phyloP scores from a whole-genome alignment of 2,888 invertebrate species.

The Alcis repandata region DNA sequence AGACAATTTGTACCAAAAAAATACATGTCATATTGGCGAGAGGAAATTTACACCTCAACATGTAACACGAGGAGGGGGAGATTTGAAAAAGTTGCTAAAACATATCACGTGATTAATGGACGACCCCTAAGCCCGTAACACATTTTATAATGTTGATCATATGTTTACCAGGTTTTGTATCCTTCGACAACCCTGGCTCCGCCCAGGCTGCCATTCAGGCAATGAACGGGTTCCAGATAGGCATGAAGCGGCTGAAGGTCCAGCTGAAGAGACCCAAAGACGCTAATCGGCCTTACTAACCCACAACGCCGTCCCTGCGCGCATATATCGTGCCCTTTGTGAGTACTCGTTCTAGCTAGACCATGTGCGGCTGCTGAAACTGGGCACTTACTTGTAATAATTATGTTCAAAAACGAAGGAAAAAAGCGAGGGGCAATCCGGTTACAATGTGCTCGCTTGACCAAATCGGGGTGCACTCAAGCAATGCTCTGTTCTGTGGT shows the following conservation, averaged over 20 bases:
- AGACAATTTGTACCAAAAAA: too few relatives aligned
- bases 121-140: neutral
- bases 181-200: conserved; percentile 99
- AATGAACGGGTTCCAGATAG: conserved; percentile 99
- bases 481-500: neutral
- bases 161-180: conserved; percentile 95
- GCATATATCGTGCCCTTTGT: conserved; percentile 70
- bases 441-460: neutral
- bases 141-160: neutral
- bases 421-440: too few relatives aligned
- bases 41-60: too few relatives aligned
- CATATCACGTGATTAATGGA: too few relatives aligned
- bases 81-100: too few relatives aligned
- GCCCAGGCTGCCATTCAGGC: conserved; percentile 99
- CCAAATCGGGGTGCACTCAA: neutral
- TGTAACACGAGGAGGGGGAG: neutral
- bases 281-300: conserved; percentile 99
- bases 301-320: conserved; percentile 86
- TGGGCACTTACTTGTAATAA: too few relatives aligned
- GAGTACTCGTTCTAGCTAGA: too few relatives aligned
- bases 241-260: conserved; percentile 99
- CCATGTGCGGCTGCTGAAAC: too few relatives aligned
- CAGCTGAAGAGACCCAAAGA: conserved; percentile 99
- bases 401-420: too few relatives aligned
- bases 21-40: too few relatives aligned